These are phyloP conservation scores for Percina caprodes DNA, from an alignment of 2,113 vertebrate genomes.

Conservation along the genomic window DNA sequence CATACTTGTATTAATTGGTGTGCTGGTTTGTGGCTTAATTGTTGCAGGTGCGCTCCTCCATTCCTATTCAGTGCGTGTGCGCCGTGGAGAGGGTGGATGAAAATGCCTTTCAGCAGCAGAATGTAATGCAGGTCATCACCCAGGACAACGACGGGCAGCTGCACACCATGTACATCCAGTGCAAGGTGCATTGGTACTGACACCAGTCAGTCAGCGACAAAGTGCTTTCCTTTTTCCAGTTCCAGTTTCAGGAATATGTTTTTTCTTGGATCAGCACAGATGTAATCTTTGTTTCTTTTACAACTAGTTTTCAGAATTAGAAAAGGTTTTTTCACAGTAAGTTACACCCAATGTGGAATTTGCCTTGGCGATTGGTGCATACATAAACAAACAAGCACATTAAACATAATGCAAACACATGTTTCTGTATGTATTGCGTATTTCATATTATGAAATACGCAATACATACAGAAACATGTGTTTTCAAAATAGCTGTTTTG, in stretches of 20 bases:
- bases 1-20: slow-evolving; percentile 60
- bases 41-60: slow-evolving; percentile 84
- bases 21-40: slow-evolving; percentile 60
- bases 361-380: too few species aligned
- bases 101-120: slow-evolving; percentile 91
- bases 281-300: background rate
- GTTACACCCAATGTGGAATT: too few species aligned
- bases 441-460: too few species aligned
- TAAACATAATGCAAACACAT: too few species aligned
- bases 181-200: slow-evolving; percentile 85
- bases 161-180: slow-evolving; percentile 91
- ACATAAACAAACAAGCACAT: too few species aligned
- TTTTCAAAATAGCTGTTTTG: too few species aligned
- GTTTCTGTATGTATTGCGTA: too few species aligned
- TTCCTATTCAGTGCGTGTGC: slow-evolving; percentile 85
- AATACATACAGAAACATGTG: too few species aligned
- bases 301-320: too few species aligned
- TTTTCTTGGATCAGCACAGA: background rate
- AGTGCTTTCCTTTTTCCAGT: slow-evolving; percentile 16
- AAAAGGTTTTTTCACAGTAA: too few species aligned
- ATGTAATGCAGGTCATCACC: slow-evolving; percentile 92
- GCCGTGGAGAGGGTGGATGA: slow-evolving; percentile 92
- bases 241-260: background rate
- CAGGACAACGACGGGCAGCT: slow-evolving; percentile 82
- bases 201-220: slow-evolving; percentile 21